Evolutionary conservation across 2,888 invertebrate genomes (phyloP).

Genomic region (Euproctis similis): DNA sequence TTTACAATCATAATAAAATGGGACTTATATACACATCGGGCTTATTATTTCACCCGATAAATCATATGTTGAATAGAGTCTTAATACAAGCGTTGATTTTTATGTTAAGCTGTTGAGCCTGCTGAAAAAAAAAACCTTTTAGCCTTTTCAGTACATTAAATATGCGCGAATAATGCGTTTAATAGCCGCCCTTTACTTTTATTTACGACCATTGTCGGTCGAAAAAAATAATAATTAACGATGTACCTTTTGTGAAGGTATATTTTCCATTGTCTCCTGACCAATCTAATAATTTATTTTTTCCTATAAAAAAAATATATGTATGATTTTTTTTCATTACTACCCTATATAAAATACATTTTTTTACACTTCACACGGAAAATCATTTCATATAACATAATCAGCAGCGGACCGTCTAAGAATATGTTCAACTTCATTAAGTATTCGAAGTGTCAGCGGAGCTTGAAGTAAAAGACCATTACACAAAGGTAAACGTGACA

Average conservation of each 20-base stretch:
- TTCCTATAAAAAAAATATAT: constrained; percentile 24
- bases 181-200: constrained; percentile 72
- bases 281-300: constrained; percentile 45
- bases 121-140: constrained; percentile 61
- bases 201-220: constrained; percentile 60
- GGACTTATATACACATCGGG: no score
- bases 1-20: no score
- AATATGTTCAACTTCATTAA: constrained; percentile 46
- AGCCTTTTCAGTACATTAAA: constrained; percentile 72
- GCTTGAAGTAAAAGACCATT: constrained; percentile 57
- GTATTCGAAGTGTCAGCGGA: constrained; percentile 48
- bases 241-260: constrained; percentile 48
- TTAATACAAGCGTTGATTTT: constrained; percentile 56
- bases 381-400: constrained; percentile 21
- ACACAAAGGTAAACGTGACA: constrained; percentile 54
- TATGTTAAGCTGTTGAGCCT: constrained; percentile 63
- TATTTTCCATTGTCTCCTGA: constrained; percentile 55
- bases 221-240: constrained; percentile 70
- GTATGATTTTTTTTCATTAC: no score
- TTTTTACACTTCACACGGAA: no score
- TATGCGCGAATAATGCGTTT: constrained; percentile 72
- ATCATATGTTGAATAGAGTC: constrained; percentile 53
- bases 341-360: no score
- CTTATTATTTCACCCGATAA: no score
- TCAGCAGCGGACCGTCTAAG: constrained; percentile 34